Evolutionary conservation across 2,888 invertebrate species (phyloP), one percentile per base, ranked within the genome.

Genomic region (Crossocerus cetratus): DNA sequence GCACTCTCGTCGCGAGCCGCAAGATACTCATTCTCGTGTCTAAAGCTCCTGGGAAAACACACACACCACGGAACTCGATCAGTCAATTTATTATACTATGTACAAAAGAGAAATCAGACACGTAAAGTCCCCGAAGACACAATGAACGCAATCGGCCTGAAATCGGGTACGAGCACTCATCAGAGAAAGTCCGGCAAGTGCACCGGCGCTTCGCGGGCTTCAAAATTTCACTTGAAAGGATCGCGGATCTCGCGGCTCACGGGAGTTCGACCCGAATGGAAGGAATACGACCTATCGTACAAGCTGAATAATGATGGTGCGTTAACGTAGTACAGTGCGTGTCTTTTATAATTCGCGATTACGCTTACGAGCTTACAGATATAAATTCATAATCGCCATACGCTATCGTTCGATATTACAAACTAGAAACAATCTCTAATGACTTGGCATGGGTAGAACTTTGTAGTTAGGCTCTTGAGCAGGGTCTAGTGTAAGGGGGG

Each of bases 361-460:
- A 78, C 66, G 69, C 16, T 49, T 49, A 16, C 65, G 49, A 54
- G 62, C 66, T 75, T 73, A 67, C 44, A 60, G 72, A 32, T 11
- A 73, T 73, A 78, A 78, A 67, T 72, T 76, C 68, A 78, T 76
- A 68, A 65, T 68, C 66, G 65, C 64, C 76, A 68, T 66, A 74
- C 59, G 73, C 72, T 80, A 78, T 78, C 78, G 82, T 65, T 78
- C 77, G 81, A 82, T 83, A 84, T 86, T 88, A 89, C 83, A 82
- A 89, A 88, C 87, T 89, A 89, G 86, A 86, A 88, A 88, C 86
- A 87, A 89, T 88, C 79, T 86, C 89, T 89, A 89, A 89, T 89
- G 89, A 90, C 89, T 89, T 89, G 86, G 88, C 84, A 32, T 32
- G 89, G 87, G 83, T 87, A 88, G 87, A 82, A 69, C 84, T 81